These are phyloP conservation scores for Masticophis lateralis DNA, from an alignment of 2,797 vertebrate genomes.

Conservation along the genomic window DNA sequence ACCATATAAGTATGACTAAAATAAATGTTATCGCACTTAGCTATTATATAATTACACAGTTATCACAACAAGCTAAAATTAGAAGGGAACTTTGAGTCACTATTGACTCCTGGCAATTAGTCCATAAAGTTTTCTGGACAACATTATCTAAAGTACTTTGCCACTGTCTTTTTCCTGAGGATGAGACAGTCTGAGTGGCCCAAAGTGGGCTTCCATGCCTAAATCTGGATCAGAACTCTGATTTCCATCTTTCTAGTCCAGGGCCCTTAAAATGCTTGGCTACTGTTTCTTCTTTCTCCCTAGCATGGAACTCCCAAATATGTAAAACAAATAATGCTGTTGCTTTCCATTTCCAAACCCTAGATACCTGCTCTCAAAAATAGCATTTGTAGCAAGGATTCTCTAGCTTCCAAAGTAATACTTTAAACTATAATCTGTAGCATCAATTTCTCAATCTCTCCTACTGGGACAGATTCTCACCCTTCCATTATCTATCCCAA, in stretches of 20 bases:
- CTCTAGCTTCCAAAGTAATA: not conserved
- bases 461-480: not conserved
- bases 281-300: not conserved
- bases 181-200: not conserved
- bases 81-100: not conserved
- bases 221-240: not conserved
- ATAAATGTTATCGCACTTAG: not conserved
- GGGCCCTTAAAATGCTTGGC: not conserved
- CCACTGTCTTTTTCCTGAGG: not conserved
- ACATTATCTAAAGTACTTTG: not conserved
- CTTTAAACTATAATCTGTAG: not conserved
- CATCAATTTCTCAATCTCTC: not conserved
- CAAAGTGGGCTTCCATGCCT: not conserved
- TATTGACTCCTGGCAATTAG: not conserved
- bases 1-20: not conserved
- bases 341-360: not conserved
- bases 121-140: not conserved
- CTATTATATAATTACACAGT: not conserved
- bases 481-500: not conserved
- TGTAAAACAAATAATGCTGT: not conserved
- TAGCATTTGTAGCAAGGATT: not conserved
- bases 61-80: not conserved
- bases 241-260: not conserved
- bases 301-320: not conserved
- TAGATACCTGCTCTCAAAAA: not conserved